Conservation (phyloP, 2,888 invertebrate species). For the Xanthorhoe spadicearia region DNA sequence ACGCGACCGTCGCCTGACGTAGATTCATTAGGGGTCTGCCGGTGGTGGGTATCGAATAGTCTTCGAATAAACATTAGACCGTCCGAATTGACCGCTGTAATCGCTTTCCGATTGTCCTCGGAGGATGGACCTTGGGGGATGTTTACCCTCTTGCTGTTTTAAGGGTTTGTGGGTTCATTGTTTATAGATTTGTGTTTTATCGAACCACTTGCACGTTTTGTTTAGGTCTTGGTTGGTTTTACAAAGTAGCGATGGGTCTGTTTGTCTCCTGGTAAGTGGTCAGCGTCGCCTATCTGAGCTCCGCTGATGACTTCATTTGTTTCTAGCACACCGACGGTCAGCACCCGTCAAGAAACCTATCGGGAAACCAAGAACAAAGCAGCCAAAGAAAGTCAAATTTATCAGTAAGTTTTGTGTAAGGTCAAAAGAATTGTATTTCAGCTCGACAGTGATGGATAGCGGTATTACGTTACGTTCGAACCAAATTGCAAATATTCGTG, state of each 20-base stretch:
- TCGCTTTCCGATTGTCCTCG: conserved; percentile 70
- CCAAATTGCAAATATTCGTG: conserved; percentile 16
- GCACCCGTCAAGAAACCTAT: conserved; percentile 92
- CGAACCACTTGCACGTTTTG: neutral
- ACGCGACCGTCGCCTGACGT: conserved; percentile 58
- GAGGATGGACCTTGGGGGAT: conserved; percentile 50
- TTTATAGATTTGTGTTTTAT: conserved; percentile 24
- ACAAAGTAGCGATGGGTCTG: conserved; percentile 29
- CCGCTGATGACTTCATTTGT: conserved; percentile 54
- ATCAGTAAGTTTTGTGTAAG: conserved; percentile 90
- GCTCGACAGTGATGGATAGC: conserved; percentile 17
- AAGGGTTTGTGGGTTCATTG: conserved; percentile 33
- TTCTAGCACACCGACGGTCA: conserved; percentile 80
- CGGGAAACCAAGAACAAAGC: conserved; percentile 92
- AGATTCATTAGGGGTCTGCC: conserved; percentile 54
- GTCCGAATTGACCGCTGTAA: conserved; percentile 60
- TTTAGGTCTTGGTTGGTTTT: conserved; percentile 7
- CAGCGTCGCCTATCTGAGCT: conserved; percentile 45
- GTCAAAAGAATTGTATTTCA: conserved; percentile 10
- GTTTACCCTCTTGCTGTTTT: conserved; percentile 55
- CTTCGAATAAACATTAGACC: conserved; percentile 72
- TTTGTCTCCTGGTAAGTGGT: conserved; percentile 52
- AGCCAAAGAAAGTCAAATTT: conserved; percentile 95
- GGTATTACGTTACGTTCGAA: conserved; percentile 6
- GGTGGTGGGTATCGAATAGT: conserved; percentile 48